Conservation (phyloP, 92 coral and sea anemone genomes). For the Paragorgia papillata region DNA sequence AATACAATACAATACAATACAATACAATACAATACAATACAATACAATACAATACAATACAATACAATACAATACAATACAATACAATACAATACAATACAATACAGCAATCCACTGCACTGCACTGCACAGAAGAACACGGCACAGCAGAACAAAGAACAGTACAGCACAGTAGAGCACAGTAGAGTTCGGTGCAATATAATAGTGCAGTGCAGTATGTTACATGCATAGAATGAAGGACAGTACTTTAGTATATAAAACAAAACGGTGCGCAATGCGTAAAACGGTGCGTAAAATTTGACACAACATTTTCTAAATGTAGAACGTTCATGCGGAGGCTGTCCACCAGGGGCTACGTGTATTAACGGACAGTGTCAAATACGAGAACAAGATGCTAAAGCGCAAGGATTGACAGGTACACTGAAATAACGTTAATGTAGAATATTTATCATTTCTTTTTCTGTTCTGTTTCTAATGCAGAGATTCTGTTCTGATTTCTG, state of each 20-base stretch:
- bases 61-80: not conserved
- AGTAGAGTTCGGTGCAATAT: not conserved
- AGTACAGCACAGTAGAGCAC: not conserved
- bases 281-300: no score
- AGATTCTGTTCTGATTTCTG: no score
- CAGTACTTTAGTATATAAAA: not conserved
- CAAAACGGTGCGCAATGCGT: no score
- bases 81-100: not conserved
- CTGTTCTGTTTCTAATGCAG: no score
- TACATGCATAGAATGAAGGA: not conserved
- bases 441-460: not conserved
- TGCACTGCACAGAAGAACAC: not conserved
- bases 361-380: slow-evolving; percentile 36
- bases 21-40: not conserved
- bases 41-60: not conserved
- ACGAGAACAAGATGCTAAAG: slow-evolving; percentile 27
- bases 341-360: slow-evolving; percentile 33
- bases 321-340: slow-evolving; percentile 29
- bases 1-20: no score
- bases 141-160: not conserved
- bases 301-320: no score
- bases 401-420: slow-evolving; percentile 25
- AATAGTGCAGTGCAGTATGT: not conserved
- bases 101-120: not conserved
- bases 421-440: not conserved